Percentiles rank a stretch among this genome's conserved stretches.
Evolutionary conservation across 1,140 invertebrate species (phyloP).

Genomic region (Hyphantria cunea): DNA sequence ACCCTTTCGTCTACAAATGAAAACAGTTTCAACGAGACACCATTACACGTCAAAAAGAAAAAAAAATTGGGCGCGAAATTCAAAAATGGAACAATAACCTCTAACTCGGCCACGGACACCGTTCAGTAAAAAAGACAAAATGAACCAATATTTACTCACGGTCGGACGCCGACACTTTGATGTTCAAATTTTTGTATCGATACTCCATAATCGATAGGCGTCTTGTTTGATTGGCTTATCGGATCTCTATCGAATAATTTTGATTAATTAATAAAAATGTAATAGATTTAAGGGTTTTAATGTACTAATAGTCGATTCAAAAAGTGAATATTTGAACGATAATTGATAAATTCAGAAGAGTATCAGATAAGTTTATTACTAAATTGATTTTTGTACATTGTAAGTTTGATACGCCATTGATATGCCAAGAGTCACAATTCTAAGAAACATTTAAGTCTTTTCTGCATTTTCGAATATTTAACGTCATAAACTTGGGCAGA

Average conservation of each 20-base stretch:
- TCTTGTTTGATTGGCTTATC: not conserved
- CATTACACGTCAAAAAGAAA: conserved; percentile 37
- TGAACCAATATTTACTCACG: conserved; percentile 43
- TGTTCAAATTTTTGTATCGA: conserved; percentile 24
- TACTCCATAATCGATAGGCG: conserved; percentile 36
- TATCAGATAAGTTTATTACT: no score
- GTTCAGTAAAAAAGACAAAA: conserved; percentile 63
- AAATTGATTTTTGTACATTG: no score
- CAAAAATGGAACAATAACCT: conserved; percentile 74
- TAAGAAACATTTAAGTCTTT: no score
- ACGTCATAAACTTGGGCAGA: no score
- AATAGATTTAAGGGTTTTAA: not conserved
- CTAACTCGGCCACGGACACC: conserved; percentile 75
- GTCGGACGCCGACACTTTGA: conserved; percentile 40
- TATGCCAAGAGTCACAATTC: no score
- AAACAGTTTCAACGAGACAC: conserved; percentile 47
- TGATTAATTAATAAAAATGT: not conserved
- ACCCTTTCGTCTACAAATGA: conserved; percentile 16
- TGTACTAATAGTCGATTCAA: not conserved
- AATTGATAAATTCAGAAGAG: no score
- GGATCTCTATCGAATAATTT: not conserved
- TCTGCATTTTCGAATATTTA: no score
- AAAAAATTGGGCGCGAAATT: conserved; percentile 59
- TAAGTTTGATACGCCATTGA: no score
- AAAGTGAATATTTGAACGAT: no score